Evolutionary conservation across 2,113 vertebrate species (phyloP).

Genomic region (Atractosteus spatula): DNA sequence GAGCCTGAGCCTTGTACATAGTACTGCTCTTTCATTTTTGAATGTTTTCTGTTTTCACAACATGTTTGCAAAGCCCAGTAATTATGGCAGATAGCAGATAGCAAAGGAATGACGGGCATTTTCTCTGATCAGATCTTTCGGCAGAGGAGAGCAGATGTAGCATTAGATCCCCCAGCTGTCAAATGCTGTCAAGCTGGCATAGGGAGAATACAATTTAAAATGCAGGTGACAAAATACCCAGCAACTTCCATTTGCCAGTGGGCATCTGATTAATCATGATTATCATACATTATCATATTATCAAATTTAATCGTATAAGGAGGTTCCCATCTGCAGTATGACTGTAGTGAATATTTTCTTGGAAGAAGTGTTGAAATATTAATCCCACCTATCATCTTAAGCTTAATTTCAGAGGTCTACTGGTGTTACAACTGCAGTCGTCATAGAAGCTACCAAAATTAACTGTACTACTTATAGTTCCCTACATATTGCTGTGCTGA

Average conservation of each 20-base stretch:
- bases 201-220: constrained; percentile 81
- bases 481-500: neutral
- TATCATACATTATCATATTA: constrained; percentile 97
- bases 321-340: constrained; percentile 73
- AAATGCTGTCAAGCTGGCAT: constrained; percentile 66
- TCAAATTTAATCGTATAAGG: constrained; percentile 89
- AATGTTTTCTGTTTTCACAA: constrained; percentile 49
- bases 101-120: constrained; percentile 46
- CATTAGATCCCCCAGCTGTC: constrained; percentile 71
- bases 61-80: constrained; percentile 50
- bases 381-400: constrained; percentile 41
- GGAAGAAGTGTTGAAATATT: constrained; percentile 58
- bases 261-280: constrained; percentile 91
- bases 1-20: constrained; percentile 44
- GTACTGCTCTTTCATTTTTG: constrained; percentile 36
- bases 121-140: constrained; percentile 57
- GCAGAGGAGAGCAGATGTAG: constrained; percentile 50
- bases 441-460: constrained; percentile 6
- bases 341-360: constrained; percentile 47
- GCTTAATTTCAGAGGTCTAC: constrained; percentile 30
- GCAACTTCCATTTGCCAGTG: constrained; percentile 80
- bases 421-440: constrained; percentile 16
- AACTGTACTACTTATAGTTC: neutral
- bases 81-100: constrained; percentile 48
- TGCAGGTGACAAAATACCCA: constrained; percentile 85